Base-by-base conservation (phyloP, 2,797 vertebrate species). In the Ceyx erithaca region DNA sequence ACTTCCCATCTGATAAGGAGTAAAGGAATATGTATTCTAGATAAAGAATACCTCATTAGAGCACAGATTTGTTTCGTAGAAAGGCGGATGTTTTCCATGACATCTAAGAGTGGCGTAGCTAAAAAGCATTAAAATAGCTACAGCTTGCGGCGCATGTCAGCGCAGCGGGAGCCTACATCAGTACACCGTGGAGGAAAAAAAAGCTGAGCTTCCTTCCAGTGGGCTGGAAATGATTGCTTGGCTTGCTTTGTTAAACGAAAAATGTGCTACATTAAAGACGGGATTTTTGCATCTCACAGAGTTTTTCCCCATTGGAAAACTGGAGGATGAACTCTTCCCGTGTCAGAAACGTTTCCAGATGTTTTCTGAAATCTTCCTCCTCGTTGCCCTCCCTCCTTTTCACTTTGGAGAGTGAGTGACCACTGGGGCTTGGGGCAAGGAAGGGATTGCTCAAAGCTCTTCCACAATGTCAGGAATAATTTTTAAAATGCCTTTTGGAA, bases 41-140 rank as follows among this genome's bases (percentile, higher is more conserved):
- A 33, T 40, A 75, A 25, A 30, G n/a, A 33, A 30, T 41, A 31
- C 41, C 64, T 80, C 79, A 16, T 64, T 55, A 52, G 54, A 78
- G 19, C 18, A 46, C 16, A 61, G 40, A 73, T 77, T 46, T 68
- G 46, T 92, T 83, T 80, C 0, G 0, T 68, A 67, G 64, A 68
- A 93, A 90, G 23, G n/a, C 0, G 17, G 75, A 71, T 93, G 81
- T 73, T 94, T 94, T 67, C 3, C 4, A 28, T 64, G 49, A 37
- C 75, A 28, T 40, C 35, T 28, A 67, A 51, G 79, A 87, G 89
- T 37, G 64, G 33, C 2, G 3, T 35, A 87, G 61, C 46, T 95
- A 68, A 94, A 93, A 80, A 61, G 13, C 45, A 63, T 86, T 79
- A 87, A 85, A 94, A 90, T 66, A 90, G 40, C 71, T 80, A 10